Percentiles rank a stretch among this genome's conserved stretches.
Evolutionary conservation across 2,797 vertebrate genomes (phyloP).

Genomic region (Molossus alvarezi): DNA sequence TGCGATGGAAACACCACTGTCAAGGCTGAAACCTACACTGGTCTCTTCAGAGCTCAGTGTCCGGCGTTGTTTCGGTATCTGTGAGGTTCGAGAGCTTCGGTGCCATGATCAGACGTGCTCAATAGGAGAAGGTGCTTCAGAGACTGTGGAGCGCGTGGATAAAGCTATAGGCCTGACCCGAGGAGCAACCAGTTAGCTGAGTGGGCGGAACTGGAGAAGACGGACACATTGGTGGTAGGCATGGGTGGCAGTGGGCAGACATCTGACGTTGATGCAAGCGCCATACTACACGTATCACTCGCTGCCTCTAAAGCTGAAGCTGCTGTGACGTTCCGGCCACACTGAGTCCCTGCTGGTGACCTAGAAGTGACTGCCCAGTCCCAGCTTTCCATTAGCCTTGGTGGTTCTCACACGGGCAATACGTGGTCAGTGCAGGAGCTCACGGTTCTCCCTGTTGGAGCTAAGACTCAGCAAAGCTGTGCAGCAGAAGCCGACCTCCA

Average conservation of each 20-base stretch:
- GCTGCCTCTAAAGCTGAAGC: slow-evolving; percentile 95
- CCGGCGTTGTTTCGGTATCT: not conserved
- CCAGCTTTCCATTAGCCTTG: slow-evolving; percentile 96
- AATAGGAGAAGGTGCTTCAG: slow-evolving; percentile 95
- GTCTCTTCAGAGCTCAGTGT: not conserved
- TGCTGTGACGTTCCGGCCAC: slow-evolving; percentile 94
- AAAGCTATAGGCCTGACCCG: slow-evolving; percentile 95
- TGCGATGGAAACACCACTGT: not conserved
- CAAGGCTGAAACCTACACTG: not conserved
- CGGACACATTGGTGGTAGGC: slow-evolving; percentile 94
- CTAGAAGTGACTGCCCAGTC: slow-evolving; percentile 93
- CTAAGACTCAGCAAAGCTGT: slow-evolving; percentile 94
- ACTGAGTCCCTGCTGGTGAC: slow-evolving; percentile 94
- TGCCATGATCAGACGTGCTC: slow-evolving; percentile 88
- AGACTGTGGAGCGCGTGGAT: slow-evolving; percentile 96
- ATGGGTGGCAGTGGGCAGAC: slow-evolving; percentile 95
- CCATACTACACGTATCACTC: slow-evolving; percentile 94
- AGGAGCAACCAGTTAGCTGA: slow-evolving; percentile 93
- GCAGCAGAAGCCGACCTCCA: slow-evolving; percentile 96
- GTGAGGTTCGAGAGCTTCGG: not conserved
- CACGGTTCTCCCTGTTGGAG: slow-evolving; percentile 94
- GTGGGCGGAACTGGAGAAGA: slow-evolving; percentile 92
- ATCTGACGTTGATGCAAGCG: slow-evolving; percentile 95
- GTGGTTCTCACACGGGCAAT: slow-evolving; percentile 94
- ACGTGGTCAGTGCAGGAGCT: slow-evolving; percentile 95